These are phyloP conservation scores for Leptodactylus fuscus DNA, from an alignment of 2,113 vertebrate species.

Conservation along the genomic window DNA sequence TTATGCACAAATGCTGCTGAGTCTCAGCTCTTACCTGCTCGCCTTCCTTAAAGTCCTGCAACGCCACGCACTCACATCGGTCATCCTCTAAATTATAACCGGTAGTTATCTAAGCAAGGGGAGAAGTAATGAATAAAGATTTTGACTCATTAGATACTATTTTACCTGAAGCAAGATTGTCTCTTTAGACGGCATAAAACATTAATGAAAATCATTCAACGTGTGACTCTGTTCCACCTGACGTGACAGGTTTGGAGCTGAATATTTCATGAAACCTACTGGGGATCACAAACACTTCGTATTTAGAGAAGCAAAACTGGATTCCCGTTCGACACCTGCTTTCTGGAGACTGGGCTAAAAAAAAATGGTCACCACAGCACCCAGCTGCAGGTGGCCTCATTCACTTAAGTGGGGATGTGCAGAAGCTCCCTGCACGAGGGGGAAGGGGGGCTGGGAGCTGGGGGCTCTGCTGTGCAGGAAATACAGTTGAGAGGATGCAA, in stretches of 20 bases:
- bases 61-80: constrained; percentile 93
- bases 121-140: constrained; percentile 53
- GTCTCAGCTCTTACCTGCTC: constrained; percentile 86
- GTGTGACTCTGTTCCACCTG: not conserved
- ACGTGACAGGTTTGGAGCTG: not conserved
- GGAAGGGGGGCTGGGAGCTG: too few relatives aligned
- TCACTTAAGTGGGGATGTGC: not conserved
- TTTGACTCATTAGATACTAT: constrained; percentile 58
- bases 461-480: too few relatives aligned
- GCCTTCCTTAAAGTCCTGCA: constrained; percentile 89
- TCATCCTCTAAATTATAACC: constrained; percentile 99
- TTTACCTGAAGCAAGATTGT: constrained; percentile 50
- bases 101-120: constrained; percentile 86
- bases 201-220: constrained; percentile 21
- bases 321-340: constrained; percentile 42
- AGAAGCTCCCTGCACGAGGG: too few relatives aligned
- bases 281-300: constrained; percentile 41
- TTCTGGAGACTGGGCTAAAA: not conserved
- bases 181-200: constrained; percentile 56
- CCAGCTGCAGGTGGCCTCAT: not conserved
- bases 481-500: too few relatives aligned
- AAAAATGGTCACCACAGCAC: not conserved
- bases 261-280: not conserved
- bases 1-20: too few relatives aligned
- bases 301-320: constrained; percentile 36